Evolutionary conservation across 2,797 vertebrate genomes (phyloP), one percentile per base, ranked within the genome.

Genomic region (Vultur gryphus): DNA sequence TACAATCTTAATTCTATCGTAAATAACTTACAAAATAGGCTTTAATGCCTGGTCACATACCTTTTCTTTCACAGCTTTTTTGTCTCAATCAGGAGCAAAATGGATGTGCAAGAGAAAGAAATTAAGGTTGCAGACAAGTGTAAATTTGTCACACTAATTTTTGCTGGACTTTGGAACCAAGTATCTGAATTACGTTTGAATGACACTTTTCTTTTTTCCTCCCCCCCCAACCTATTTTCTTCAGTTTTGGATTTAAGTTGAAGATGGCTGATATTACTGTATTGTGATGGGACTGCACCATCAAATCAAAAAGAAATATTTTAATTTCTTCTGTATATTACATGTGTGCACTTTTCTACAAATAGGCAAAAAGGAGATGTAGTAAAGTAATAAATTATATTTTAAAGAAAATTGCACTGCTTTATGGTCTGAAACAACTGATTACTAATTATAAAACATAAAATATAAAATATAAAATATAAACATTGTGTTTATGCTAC

Each of bases 201-300:
- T 37, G 37, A 23, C 1, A 1, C 2, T 49, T 3, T 79, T 57
- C 4, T 19, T 51, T 35, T n/a, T 70, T 3, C 15, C 4, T 7
- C 2, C 7, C 5, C 37, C 10, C 7, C 10, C 14, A 48, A n/a
- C 52, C 6, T 24, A 4, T 54, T 77, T 72, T 64, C 13, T 72
- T 83, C 26, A 52, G 46, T 29, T 6, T 37, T 65, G n/a, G 17
- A 29, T 77, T 44, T 67, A 37, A 77, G 29, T 12, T 4, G 0
- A 49, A 73, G 35, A 31, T 10, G 13, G 4, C 7, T 67, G 25
- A 35, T 54, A 51, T n/a, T 77, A 58, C 2, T 46, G 10, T 46
- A 11, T 6, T 62, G 16, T 35, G 33, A 71, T 57, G 19, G 7
- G 10, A 24, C 19, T 58, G 9, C 3, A 66, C 21, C 10, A 64